These are phyloP conservation scores for Sebastes vulpes DNA, from an alignment of 2,797 vertebrate genomes.

Conservation along the genomic window DNA sequence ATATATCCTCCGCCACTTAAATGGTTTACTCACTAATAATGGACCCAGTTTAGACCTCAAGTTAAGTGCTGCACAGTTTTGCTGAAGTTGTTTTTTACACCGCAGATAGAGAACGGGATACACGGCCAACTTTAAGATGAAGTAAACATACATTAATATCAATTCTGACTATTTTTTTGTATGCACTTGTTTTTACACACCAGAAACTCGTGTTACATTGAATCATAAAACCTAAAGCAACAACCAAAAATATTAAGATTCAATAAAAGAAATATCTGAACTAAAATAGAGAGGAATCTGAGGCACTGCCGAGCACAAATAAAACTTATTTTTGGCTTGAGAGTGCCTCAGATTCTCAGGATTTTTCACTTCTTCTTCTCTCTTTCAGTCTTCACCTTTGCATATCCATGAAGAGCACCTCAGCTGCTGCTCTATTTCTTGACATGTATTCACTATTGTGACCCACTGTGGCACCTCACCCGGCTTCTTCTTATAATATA, in stretches of 20 bases:
- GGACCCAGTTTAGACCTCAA: conserved; percentile 25
- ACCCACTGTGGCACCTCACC: not conserved
- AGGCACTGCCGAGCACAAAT: not conserved
- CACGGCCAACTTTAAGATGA: not conserved
- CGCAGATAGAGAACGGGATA: not conserved
- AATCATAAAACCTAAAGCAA: not conserved
- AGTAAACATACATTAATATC: conserved; percentile 11
- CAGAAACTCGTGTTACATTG: not conserved
- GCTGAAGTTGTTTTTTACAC: conserved; percentile 14
- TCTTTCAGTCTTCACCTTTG: not conserved
- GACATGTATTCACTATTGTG: not conserved
- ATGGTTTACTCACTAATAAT: conserved; percentile 40
- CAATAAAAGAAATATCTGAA: not conserved
- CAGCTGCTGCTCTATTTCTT: not conserved
- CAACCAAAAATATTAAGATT: not conserved
- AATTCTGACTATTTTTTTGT: conserved; percentile 1
- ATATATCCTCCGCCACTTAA: conserved; percentile 19
- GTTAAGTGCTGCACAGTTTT: conserved; percentile 12
- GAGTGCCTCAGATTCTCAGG: not conserved
- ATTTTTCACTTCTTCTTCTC: not conserved
- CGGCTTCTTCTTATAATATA: not conserved
- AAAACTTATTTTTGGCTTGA: not conserved
- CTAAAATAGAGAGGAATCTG: not conserved
- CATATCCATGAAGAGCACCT: not conserved
- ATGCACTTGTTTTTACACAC: not conserved